These are phyloP conservation scores for Myotis planiceps DNA, from an alignment of 2,797 vertebrate species.

Conservation along the genomic window DNA sequence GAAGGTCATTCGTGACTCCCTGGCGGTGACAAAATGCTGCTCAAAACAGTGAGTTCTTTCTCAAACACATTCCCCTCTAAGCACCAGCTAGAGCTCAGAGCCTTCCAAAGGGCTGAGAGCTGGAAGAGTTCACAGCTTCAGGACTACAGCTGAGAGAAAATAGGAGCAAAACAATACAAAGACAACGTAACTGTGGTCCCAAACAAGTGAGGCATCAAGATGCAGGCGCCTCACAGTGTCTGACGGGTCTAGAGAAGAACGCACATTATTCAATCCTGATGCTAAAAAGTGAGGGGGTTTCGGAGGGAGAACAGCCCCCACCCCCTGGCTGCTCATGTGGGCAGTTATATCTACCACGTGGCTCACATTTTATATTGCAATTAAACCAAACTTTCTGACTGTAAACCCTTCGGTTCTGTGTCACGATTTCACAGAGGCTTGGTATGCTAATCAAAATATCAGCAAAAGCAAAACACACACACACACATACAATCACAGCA, in stretches of 20 bases:
- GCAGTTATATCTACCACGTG: not conserved
- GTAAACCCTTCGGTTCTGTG: slow-evolving; percentile 71
- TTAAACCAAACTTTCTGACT: slow-evolving; percentile 63
- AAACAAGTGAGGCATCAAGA: not conserved
- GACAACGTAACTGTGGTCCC: not conserved
- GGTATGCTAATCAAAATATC: slow-evolving; percentile 85
- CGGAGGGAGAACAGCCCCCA: not conserved
- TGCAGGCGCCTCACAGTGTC: not conserved
- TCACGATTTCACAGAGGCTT: slow-evolving; percentile 72
- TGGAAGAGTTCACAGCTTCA: slow-evolving; percentile 8
- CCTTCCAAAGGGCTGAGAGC: not conserved
- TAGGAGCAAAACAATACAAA: not conserved
- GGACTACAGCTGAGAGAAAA: not conserved
- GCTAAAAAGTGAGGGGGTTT: not conserved
- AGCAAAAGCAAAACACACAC: slow-evolving; percentile 49
- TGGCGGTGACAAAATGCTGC: not conserved
- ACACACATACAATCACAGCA: not conserved
- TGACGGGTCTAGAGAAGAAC: not conserved
- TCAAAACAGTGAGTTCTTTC: not conserved
- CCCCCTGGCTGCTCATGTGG: fast-evolving
- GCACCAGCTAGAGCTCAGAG: not conserved
- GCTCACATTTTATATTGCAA: slow-evolving; percentile 47
- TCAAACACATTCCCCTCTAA: not conserved
- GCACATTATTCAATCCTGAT: not conserved
- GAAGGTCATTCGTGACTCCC: not conserved